Percentiles rank a stretch among this genome's conserved stretches.
Evolutionary conservation across 30 jellyfish, hydroid and myxozoan genomes (phyloP).

Genomic region (Aurelia coerulea): DNA sequence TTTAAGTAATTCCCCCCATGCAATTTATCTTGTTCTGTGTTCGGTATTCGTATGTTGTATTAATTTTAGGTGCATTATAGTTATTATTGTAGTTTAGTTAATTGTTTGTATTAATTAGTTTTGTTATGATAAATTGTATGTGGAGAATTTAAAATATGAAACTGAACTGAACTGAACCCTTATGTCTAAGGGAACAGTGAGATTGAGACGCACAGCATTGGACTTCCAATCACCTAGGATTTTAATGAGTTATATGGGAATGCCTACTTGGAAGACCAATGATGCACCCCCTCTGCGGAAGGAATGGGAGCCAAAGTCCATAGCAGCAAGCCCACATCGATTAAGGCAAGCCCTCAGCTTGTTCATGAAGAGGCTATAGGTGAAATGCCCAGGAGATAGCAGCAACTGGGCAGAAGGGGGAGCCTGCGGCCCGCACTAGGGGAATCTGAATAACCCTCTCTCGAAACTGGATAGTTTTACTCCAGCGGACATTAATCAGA

Average conservation of each 20-base stretch:
- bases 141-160: too few relatives aligned
- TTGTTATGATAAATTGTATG: too few relatives aligned
- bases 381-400: not conserved
- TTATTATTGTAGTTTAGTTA: too few relatives aligned
- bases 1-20: too few relatives aligned
- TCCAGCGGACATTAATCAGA: not conserved
- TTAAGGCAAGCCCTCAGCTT: conserved; percentile 13
- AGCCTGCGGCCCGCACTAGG: conserved; percentile 2
- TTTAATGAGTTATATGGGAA: conserved; percentile 13
- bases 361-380: conserved; percentile 7
- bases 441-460: conserved; percentile 23
- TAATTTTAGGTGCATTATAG: too few relatives aligned
- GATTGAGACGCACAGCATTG: conserved; percentile 1
- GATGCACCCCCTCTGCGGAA: conserved; percentile 26
- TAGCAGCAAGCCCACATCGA: not conserved
- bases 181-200: conserved; percentile 15
- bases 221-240: conserved; percentile 32
- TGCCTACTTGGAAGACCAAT: conserved; percentile 12
- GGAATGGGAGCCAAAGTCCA: conserved; percentile 9
- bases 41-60: too few relatives aligned
- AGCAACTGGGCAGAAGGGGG: conserved; percentile 26
- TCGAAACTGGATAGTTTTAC: conserved; percentile 13
- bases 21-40: too few relatives aligned
- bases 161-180: too few relatives aligned
- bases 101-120: too few relatives aligned